Conservation (phyloP, 2,888 invertebrate species). For the Notocelia uddmanniana region DNA sequence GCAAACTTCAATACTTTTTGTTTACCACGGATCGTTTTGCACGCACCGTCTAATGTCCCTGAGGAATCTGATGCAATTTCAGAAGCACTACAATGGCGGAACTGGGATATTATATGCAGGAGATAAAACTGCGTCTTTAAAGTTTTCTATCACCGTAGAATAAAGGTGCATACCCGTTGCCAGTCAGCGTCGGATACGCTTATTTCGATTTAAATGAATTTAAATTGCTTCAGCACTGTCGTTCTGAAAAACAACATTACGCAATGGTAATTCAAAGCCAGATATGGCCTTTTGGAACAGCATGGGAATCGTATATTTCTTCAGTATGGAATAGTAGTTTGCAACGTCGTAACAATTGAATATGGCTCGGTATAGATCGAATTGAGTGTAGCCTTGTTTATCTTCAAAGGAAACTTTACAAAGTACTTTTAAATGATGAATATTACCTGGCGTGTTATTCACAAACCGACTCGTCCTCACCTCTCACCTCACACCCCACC, state of each 20-base stretch:
- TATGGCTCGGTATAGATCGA: conserved; percentile 52
- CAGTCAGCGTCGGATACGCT: background rate
- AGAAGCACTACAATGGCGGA: conserved; percentile 68
- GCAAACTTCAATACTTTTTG: background rate
- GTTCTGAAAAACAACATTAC: background rate
- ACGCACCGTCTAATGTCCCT: conserved; percentile 73
- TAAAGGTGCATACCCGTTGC: background rate
- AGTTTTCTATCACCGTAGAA: conserved; percentile 56
- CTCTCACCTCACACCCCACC: too few species aligned
- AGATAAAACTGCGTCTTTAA: conserved; percentile 61
- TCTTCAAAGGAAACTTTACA: background rate
- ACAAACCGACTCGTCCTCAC: too few species aligned
- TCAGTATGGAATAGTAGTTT: conserved; percentile 60
- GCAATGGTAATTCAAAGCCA: background rate
- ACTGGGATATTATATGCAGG: conserved; percentile 75
- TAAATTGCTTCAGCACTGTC: conserved; percentile 1
- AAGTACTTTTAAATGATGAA: background rate
- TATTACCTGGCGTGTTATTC: too few species aligned
- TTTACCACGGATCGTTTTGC: background rate
- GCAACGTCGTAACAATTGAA: conserved; percentile 65
- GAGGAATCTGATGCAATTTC: conserved; percentile 79
- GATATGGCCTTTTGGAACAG: background rate
- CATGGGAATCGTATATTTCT: conserved; percentile 3
- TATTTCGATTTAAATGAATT: background rate
- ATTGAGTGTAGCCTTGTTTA: conserved; percentile 47